Conservation (phyloP, 1,140 invertebrate species). For the Philotrypesis tridentata region DNA sequence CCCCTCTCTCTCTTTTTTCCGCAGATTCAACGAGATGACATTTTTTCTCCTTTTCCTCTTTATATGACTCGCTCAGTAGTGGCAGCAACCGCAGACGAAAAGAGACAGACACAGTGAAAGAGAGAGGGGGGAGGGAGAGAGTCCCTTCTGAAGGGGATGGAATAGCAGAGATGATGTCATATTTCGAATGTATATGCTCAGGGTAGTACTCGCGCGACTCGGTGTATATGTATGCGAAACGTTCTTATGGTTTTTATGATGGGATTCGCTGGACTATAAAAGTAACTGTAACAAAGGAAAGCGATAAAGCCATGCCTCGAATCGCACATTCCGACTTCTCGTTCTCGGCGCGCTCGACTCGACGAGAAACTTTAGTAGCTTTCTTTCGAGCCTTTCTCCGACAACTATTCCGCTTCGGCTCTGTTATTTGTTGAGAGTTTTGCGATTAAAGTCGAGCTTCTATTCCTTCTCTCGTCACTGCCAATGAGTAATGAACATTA, state of each 20-base stretch:
- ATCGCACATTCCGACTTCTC: slow-evolving; percentile 22
- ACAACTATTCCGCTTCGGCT: not conserved
- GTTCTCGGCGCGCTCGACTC: not conserved
- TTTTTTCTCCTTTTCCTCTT: not conserved
- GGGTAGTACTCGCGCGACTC: not conserved
- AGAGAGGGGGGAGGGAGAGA: slow-evolving; percentile 8
- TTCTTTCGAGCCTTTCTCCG: not conserved
- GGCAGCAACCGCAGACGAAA: not conserved
- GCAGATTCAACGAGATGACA: slow-evolving; percentile 12
- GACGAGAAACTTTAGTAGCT: slow-evolving; percentile 21
- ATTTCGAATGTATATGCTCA: slow-evolving; percentile 24
- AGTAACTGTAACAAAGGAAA: slow-evolving; percentile 40
- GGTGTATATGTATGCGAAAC: slow-evolving; percentile 26
- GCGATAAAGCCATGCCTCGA: slow-evolving; percentile 27
- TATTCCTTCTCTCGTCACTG: too few species aligned
- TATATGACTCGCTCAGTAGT: not conserved
- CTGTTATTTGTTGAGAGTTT: not conserved
- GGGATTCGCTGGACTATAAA: slow-evolving; percentile 42
- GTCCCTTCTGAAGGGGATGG: not conserved
- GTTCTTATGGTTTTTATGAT: slow-evolving; percentile 41
- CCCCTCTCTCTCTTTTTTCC: not conserved
- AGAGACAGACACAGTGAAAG: not conserved
- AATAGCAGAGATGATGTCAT: slow-evolving; percentile 29
- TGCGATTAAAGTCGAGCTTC: not conserved
- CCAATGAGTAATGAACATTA: too few species aligned